Percentiles rank a stretch among this genome's conserved stretches.
phyloP scores from a whole-genome alignment of 2,888 invertebrate genomes.

The Aspidiotus rigidus region DNA sequence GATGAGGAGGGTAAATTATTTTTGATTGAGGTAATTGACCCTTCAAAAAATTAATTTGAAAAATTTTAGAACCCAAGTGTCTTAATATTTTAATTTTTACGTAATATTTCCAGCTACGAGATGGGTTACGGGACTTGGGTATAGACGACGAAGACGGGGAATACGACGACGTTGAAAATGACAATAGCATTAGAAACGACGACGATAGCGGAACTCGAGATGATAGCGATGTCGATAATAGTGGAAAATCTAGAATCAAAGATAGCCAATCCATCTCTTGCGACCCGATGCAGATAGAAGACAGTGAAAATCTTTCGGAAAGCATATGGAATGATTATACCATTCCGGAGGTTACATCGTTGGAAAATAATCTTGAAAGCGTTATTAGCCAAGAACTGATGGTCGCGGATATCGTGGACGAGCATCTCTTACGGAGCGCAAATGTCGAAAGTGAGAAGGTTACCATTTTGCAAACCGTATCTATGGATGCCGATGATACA shows the following conservation, averaged over 20 bases:
- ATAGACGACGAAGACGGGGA: too few relatives aligned
- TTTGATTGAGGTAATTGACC: not conserved
- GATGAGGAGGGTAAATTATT: not conserved
- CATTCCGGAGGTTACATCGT: constrained; percentile 17
- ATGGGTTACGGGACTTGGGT: not conserved
- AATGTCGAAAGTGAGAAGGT: constrained; percentile 11
- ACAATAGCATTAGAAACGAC: too few relatives aligned
- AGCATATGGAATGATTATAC: constrained; percentile 31
- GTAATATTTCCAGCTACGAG: constrained; percentile 5
- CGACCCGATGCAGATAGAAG: constrained; percentile 16
- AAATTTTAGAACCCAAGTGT: not conserved
- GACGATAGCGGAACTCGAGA: too few relatives aligned
- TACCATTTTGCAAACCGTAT: constrained; percentile 25
- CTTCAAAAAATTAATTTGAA: not conserved
- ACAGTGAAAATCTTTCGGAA: constrained; percentile 20
- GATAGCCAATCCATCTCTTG: constrained; percentile 13
- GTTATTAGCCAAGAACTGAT: constrained; percentile 20
- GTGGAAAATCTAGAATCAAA: not conserved
- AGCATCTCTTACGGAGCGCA: constrained; percentile 8
- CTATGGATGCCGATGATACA: constrained; percentile 21
- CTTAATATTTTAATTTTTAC: constrained; percentile 3
- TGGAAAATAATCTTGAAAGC: constrained; percentile 31
- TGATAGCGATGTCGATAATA: too few relatives aligned
- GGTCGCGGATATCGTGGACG: constrained; percentile 21
- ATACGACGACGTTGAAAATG: too few relatives aligned